Base-by-base conservation (phyloP, 2,888 invertebrate species). In the Zootermopsis nevadensis region DNA sequence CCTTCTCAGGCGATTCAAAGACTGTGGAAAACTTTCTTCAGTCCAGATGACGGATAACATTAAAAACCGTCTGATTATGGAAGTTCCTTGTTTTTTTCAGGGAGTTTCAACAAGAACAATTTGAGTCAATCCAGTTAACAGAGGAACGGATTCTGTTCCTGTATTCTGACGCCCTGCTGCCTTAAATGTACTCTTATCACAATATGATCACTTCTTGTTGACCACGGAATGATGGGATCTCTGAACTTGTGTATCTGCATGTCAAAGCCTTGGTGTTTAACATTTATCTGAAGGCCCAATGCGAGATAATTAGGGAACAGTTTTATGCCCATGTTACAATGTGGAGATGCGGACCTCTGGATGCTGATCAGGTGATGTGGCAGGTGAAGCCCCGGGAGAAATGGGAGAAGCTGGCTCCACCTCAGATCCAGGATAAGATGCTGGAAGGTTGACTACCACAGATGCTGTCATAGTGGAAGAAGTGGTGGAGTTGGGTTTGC, bases 401-500 rank as follows among this genome's bases (percentile, higher is more conserved):
- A 81, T 82, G 30, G 87, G 87, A 60, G 88, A 87, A 38, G 87
- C 86, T 76, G 86, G 87, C 79, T 87, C 87, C 82, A 88, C 86
- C 83, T 88, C 88, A n/a, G 88, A 88, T 84, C 87, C 88, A 35
- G 88, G 87, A 85, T 88, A 88, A 27, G 88, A 88, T 38, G 87
- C 86, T 53, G 88, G 88, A 79, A 88, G 86, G 84, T 88, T 88
- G 80, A 88, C 88, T 31, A 88, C 87, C 33, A 88, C 88, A 31
- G 87, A 87, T 35, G 88, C 88, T 19, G 88, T 88, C 86, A 88
- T 87, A 60, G 87, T 88, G 84, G 87, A 88, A 48, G 88, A 88
- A 22, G 87, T 87, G 60, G 87, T 88, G 48, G 88, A 88, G 83
- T 88, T 88, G 69, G 88, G 88, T 84, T 88, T 88, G 86, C 87